Base-by-base conservation (phyloP, 92 coral and sea anemone species). In the Palythoa caribaeorum region DNA sequence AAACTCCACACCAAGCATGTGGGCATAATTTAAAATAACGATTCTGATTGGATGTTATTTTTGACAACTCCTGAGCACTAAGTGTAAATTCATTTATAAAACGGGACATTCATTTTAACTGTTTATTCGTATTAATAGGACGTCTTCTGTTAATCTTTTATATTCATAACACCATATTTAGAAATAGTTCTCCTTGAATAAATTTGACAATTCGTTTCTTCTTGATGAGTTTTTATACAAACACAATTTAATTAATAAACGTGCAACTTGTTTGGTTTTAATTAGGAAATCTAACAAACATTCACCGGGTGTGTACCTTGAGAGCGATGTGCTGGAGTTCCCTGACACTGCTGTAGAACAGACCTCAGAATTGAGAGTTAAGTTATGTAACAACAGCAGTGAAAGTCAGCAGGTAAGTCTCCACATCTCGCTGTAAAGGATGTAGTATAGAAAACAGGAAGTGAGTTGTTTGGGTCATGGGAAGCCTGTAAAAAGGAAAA, bases 271-370 rank as follows among this genome's bases (percentile, higher is more conserved):
- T 54, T 40, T 62, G 17, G 84, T 79, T 16, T 79, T 72, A n/a
- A 83, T 69, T 65, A 83, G 65, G 35, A 90, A 87, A 54, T 38
- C 77, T 19, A 80, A 63, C 47, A 83, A 79, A 55, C 92, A 91
- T 54, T 78, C 95, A 70, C 65, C 84, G 52, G 96, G 95, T 40
- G 91, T 97, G 52, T 97, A 94, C 81, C 73, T 97, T 73, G 84
- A 90, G 62, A 94, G 87, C 14, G 86, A 89, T 21, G 83, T 86
- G 19, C 77, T 97, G n/a, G 85, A 92, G 60, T 97, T 96, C 90
- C 98, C 98, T 10, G 88, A 73, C 9, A 97, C 98, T 14, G 75
- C 80, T 72, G 92, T 88, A 9, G 98, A 97, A 20, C 78, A 89
- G 68, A 92, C 90, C 37, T 91, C 94, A 68, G 91, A 87, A 38